A percentile compares a stretch with the other conserved stretches of the same genome.
phyloP scores from a whole-genome alignment of 2,113 vertebrate genomes.

The Peucedramus taeniatus region DNA sequence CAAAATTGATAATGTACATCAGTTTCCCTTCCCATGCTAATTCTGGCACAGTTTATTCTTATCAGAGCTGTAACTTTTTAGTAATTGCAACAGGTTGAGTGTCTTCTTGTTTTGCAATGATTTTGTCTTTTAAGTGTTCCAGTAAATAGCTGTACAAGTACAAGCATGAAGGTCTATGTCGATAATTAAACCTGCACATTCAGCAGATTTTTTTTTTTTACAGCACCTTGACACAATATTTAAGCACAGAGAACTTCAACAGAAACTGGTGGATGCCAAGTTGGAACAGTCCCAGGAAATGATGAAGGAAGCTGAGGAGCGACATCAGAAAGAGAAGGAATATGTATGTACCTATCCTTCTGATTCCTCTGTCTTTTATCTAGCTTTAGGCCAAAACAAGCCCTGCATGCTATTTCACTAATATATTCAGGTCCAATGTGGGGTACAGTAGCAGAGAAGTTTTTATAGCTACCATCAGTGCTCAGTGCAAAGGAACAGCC shows the following conservation, averaged over 20 bases:
- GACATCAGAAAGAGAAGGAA: constrained; percentile 93
- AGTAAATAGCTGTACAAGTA: not conserved
- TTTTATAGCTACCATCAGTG: not conserved
- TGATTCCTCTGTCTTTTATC: not conserved
- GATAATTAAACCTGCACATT: not conserved
- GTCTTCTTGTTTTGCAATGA: not conserved
- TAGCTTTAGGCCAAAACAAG: not conserved
- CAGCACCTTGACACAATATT: constrained; percentile 95
- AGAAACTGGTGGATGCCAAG: constrained; percentile 90
- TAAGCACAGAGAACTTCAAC: constrained; percentile 90
- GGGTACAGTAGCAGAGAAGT: not conserved
- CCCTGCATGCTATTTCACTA: not conserved
- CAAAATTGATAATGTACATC: not conserved
- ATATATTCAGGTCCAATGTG: not conserved
- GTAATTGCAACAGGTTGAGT: not conserved
- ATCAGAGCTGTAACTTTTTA: not conserved
- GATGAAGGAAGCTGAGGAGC: constrained; percentile 85
- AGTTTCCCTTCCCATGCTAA: not conserved
- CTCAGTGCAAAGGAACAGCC: not conserved
- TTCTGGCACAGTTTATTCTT: not conserved
- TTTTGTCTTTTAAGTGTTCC: not conserved
- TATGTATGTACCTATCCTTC: constrained; percentile 84
- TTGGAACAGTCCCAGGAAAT: constrained; percentile 86
- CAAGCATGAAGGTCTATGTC: not conserved
- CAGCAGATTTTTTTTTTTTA: constrained; percentile 24